Conservation (phyloP, 2,888 invertebrate species). For the Neuroscelio doddi region DNA sequence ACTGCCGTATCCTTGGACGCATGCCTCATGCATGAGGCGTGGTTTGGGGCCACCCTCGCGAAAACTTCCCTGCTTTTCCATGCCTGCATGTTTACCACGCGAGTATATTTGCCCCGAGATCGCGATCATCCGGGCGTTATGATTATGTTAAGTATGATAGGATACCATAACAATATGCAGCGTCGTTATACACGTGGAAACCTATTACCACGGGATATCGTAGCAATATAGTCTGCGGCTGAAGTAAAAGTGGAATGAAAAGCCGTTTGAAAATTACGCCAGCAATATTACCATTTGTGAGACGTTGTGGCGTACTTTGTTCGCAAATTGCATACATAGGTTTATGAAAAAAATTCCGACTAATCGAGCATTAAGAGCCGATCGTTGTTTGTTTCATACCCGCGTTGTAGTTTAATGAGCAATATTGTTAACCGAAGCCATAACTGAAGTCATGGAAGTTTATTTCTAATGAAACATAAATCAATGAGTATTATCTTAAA, state of each 20-base stretch:
- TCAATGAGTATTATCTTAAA: no score
- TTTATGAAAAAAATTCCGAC: slow-evolving; percentile 10
- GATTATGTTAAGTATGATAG: slow-evolving; percentile 45
- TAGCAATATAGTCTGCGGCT: slow-evolving; percentile 33
- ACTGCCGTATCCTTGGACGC: slow-evolving; percentile 62
- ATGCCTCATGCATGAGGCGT: slow-evolving; percentile 66
- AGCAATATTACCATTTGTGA: neutral
- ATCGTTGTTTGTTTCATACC: slow-evolving; percentile 8
- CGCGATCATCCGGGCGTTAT: slow-evolving; percentile 45
- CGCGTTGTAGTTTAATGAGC: neutral
- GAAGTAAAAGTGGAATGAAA: slow-evolving; percentile 23
- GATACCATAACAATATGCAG: slow-evolving; percentile 40
- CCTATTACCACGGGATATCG: slow-evolving; percentile 38
- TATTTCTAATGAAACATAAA: no score
- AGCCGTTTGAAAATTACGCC: slow-evolving; percentile 24
- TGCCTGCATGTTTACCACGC: slow-evolving; percentile 22
- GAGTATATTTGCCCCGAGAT: slow-evolving; percentile 33
- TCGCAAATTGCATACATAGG: neutral
- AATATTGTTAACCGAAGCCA: no score
- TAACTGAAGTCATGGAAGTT: no score
- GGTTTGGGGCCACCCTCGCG: slow-evolving; percentile 57
- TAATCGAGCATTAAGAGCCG: slow-evolving; percentile 14
- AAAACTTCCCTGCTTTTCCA: slow-evolving; percentile 14
- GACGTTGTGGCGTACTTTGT: neutral
- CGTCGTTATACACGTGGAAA: slow-evolving; percentile 36